These are phyloP conservation scores for Carterocephalus palaemon DNA, from an alignment of 2,888 invertebrate species.

Conservation along the genomic window DNA sequence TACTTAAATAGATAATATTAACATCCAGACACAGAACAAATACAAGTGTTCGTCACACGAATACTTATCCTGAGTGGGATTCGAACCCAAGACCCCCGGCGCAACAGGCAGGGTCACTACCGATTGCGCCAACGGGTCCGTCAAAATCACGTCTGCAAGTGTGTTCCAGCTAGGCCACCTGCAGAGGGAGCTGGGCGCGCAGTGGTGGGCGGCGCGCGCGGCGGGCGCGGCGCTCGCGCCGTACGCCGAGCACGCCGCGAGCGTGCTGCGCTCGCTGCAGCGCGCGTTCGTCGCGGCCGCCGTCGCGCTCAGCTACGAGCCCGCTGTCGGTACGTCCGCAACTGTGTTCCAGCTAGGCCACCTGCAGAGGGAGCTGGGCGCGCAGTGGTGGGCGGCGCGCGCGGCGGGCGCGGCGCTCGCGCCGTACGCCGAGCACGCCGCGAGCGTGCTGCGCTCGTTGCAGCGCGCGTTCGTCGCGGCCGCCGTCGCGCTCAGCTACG, in stretches of 20 bases:
- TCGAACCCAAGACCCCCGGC: too few species aligned
- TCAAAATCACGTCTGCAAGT: too few species aligned
- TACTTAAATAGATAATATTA: too few species aligned
- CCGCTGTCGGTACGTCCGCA: too few species aligned
- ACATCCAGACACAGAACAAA: too few species aligned
- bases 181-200: constrained; percentile 49
- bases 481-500: constrained; percentile 43
- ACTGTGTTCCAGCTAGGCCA: too few species aligned
- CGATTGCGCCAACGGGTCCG: constrained; percentile 46
- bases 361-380: too few species aligned
- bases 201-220: constrained; percentile 53
- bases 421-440: constrained; percentile 42
- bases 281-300: constrained; percentile 46
- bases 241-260: constrained; percentile 42
- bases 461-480: constrained; percentile 46
- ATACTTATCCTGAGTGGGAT: too few species aligned
- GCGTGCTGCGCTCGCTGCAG: constrained; percentile 40
- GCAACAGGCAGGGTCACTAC: constrained; percentile 44
- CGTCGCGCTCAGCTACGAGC: constrained; percentile 43
- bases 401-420: too few species aligned
- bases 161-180: constrained; percentile 52
- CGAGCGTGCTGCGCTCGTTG: constrained; percentile 40
- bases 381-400: too few species aligned
- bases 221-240: constrained; percentile 33
- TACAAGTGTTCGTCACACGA: too few species aligned